These are phyloP conservation scores for Perithous albicinctus DNA, from an alignment of 2,888 invertebrate genomes.

Conservation along the genomic window DNA sequence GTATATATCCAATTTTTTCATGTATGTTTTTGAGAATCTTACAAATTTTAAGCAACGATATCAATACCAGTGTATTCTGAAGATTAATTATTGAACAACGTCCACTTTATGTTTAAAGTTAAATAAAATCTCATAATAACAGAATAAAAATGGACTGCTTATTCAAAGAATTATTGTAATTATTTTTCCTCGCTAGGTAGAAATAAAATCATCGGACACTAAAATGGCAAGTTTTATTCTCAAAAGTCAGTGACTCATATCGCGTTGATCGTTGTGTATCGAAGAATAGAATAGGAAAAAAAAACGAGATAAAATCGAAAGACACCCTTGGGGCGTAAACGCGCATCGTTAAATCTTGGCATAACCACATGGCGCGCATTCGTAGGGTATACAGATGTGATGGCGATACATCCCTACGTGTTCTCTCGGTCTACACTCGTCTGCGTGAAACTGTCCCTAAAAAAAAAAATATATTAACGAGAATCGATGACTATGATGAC, in stretches of 20 bases:
- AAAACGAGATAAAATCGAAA: constrained; percentile 46
- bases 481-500: constrained; percentile 24
- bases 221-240: background rate
- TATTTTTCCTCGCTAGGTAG: background rate
- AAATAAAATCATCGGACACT: background rate
- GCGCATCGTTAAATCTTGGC: constrained; percentile 64
- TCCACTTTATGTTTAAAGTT: no score
- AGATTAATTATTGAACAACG: no score
- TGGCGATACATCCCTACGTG: constrained; percentile 30
- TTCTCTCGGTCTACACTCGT: background rate
- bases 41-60: no score
- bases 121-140: background rate
- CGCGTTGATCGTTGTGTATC: background rate
- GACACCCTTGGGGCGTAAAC: constrained; percentile 56
- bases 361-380: constrained; percentile 61
- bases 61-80: no score
- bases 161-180: background rate
- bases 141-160: background rate
- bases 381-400: constrained; percentile 25
- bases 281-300: constrained; percentile 14
- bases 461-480: constrained; percentile 15
- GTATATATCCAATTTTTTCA: no score
- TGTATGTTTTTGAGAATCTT: no score
- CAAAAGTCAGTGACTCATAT: constrained; percentile 7
- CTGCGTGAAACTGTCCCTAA: constrained; percentile 9